Evolutionary conservation across 2,888 invertebrate genomes (phyloP), one percentile per base, ranked within the genome.

Genomic region (Furcula furcula): DNA sequence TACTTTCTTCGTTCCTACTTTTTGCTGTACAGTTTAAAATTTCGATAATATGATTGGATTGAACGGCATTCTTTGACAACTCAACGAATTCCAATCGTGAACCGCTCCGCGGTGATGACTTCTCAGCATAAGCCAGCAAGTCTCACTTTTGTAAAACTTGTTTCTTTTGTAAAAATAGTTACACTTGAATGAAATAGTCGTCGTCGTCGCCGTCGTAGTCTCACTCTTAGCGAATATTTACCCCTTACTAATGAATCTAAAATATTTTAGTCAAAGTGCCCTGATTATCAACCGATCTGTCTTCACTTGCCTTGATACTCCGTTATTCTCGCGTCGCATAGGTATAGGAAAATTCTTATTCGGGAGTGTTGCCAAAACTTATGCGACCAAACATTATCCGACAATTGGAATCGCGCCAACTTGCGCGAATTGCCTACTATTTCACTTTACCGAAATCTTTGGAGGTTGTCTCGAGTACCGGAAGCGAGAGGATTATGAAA

Each of bases 391-490:
- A 48, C 45, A 40, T 34, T 23, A 31, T 23, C 29, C 23, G 36
- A 36, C 29, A 31, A 32, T 46, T 65, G 66, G 66, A 60, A 29
- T 33, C 18, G 23, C 28, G 66, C 66, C 66, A 66, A 57, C 41
- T 34, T 38, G 21, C 43, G 28, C 40, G 49, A 54, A 38, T 53
- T 55, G 46, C 42, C 25, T 7, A 25, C 10, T 52, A 38, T 44
- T 54, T 40, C 31, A 43, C 51, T 58, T 64, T 62, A 57, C 60
- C 54, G 20, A n/a, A n/a, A n/a, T n/a, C n/a, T n/a, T 20, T n/a
- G 5, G 21, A 3, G 21, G 10, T 21, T 5, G 10, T 10, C 21
- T 9, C 2, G 21, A 21, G 4, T 10, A 21, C 6, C 10, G 21
- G 21, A 21, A 21, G 6, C 10, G 10, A n/a, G 4, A 21, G 21